Percentiles rank a stretch among this genome's conserved stretches.
Evolutionary conservation across 2,113 vertebrate species (phyloP).

Genomic region (Pterocles gutturalis): DNA sequence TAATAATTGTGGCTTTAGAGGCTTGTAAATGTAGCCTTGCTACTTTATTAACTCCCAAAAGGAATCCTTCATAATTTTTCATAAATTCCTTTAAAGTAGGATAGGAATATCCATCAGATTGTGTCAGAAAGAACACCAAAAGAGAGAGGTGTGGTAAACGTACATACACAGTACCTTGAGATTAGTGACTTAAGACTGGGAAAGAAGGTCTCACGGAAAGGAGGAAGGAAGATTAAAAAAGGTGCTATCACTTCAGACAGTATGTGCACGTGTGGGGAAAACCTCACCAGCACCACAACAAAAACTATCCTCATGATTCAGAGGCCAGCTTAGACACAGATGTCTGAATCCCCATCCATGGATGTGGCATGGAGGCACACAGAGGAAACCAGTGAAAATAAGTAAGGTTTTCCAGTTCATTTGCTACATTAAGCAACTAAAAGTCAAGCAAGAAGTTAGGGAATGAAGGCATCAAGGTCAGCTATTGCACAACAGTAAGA

Average conservation of each 20-base stretch:
- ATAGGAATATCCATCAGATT: background rate
- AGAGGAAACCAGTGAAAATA: background rate
- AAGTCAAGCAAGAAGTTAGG: background rate
- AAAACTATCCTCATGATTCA: background rate
- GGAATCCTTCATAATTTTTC: background rate
- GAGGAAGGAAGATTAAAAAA: background rate
- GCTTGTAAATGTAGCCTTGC: background rate
- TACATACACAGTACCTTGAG: background rate
- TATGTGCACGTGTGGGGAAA: background rate
- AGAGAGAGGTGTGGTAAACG: accelerated
- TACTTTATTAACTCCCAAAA: background rate
- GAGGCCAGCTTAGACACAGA: background rate
- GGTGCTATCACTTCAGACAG: background rate
- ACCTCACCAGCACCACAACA: background rate
- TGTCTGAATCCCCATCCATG: background rate
- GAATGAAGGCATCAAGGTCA: background rate
- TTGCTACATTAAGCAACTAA: background rate
- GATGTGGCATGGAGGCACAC: background rate
- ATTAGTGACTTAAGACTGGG: background rate
- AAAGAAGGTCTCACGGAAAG: background rate
- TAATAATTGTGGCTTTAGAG: background rate
- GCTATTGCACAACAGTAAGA: background rate
- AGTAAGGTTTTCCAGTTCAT: background rate
- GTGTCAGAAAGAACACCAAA: background rate
- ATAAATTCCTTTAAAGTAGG: background rate